Evolutionary conservation across 2,797 vertebrate genomes (phyloP).

Genomic region (Sebastes trivittatus): DNA sequence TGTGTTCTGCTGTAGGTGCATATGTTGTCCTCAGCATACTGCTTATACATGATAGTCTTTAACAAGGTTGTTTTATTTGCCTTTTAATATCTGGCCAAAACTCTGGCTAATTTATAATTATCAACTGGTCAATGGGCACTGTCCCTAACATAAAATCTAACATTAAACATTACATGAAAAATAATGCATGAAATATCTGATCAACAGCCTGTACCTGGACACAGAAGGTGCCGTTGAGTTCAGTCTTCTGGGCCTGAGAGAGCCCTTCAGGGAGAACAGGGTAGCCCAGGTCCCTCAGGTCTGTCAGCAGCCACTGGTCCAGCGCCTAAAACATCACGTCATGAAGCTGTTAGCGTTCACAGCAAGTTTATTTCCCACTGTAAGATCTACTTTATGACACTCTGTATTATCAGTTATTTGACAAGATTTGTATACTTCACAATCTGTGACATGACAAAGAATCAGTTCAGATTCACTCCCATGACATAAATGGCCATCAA

Average conservation of each 20-base stretch:
- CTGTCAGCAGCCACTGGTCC: slow-evolving; percentile 96
- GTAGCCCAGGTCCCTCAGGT: slow-evolving; percentile 90
- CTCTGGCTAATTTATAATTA: neutral
- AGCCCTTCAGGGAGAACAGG: slow-evolving; percentile 88
- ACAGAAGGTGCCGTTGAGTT: slow-evolving; percentile 88
- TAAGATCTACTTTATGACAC: neutral
- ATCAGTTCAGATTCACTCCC: neutral
- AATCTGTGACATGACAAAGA: too few relatives aligned
- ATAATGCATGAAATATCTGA: neutral
- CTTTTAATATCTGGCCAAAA: neutral
- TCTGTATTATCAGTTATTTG: neutral
- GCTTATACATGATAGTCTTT: neutral
- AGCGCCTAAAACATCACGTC: slow-evolving; percentile 72
- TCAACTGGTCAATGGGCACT: neutral
- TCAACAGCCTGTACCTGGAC: slow-evolving; percentile 83
- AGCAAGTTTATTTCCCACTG: neutral
- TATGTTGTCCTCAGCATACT: neutral
- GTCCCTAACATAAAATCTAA: neutral
- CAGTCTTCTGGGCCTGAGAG: slow-evolving; percentile 84
- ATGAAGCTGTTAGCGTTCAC: neutral
- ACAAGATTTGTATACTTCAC: neutral
- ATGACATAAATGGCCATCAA: neutral
- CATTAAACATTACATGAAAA: neutral
- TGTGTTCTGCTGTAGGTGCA: neutral
- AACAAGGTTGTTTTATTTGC: neutral